phyloP scores from a whole-genome alignment of 2,113 vertebrate species.

The Meriones unguiculatus region DNA sequence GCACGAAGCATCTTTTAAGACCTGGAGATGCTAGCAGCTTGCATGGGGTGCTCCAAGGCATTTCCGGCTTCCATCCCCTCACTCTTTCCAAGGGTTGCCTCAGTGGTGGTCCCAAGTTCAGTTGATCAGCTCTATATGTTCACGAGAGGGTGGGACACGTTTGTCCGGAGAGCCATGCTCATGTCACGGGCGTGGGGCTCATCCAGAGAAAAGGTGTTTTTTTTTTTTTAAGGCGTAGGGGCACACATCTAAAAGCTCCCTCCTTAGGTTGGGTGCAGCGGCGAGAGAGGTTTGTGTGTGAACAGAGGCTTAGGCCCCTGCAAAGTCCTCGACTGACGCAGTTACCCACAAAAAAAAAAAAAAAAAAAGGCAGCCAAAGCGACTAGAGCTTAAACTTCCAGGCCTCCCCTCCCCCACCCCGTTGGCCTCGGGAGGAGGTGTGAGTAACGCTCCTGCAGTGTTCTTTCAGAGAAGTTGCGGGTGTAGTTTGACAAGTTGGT shows the following conservation, averaged over 20 bases:
- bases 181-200: background rate
- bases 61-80: background rate
- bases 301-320: background rate
- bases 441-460: background rate
- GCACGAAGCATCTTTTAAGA: background rate
- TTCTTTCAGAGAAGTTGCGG: background rate
- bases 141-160: background rate
- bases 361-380: background rate
- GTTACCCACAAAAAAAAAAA: background rate
- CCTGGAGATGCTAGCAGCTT: background rate
- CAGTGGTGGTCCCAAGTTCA: background rate
- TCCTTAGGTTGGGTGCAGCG: no score
- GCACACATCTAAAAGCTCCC: background rate
- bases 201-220: no score
- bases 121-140: background rate
- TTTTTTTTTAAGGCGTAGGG: background rate
- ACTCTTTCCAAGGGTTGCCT: background rate
- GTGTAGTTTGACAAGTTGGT: background rate
- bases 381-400: background rate
- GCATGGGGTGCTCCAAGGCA: background rate
- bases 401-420: background rate
- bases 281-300: background rate
- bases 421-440: no score
- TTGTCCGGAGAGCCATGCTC: background rate
- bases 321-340: background rate